Evolutionary conservation across 2,888 invertebrate genomes (phyloP).

Genomic region (Lepidocyrtinus sp.): DNA sequence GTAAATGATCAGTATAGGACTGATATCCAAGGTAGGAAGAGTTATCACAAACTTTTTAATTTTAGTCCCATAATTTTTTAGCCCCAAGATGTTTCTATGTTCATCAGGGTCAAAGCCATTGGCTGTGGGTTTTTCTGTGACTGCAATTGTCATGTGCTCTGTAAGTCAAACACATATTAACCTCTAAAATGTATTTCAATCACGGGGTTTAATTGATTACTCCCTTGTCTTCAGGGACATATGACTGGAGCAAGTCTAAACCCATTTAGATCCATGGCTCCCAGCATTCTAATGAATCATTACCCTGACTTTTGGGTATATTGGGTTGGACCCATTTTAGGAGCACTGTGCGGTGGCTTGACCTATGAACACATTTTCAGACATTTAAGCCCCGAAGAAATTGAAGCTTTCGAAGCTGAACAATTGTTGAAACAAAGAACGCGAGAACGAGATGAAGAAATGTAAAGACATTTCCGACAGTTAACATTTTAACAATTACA

Average conservation of each 20-base stretch:
- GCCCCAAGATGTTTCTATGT: neutral
- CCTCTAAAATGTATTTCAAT: neutral
- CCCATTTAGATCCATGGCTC: slow-evolving; percentile 75
- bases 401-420: slow-evolving; percentile 64
- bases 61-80: neutral
- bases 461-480: neutral
- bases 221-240: slow-evolving; percentile 71
- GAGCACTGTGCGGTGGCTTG: slow-evolving; percentile 57
- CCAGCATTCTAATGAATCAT: slow-evolving; percentile 72
- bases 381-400: slow-evolving; percentile 62
- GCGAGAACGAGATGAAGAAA: slow-evolving; percentile 18
- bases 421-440: slow-evolving; percentile 49
- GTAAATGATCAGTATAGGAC: slow-evolving; percentile 73
- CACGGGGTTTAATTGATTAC: neutral
- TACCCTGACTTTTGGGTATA: slow-evolving; percentile 79
- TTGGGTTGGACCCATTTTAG: slow-evolving; percentile 86
- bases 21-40: slow-evolving; percentile 70
- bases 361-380: slow-evolving; percentile 65
- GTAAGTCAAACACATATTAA: slow-evolving; percentile 42
- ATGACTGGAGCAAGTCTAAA: slow-evolving; percentile 75
- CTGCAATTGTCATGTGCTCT: slow-evolving; percentile 69
- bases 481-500: too few relatives aligned
- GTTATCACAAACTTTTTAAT: neutral
- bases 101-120: slow-evolving; percentile 72
- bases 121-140: slow-evolving; percentile 73